A percentile compares a stretch with the other conserved stretches of the same genome.
These are phyloP conservation scores for Perca fluviatilis DNA, from an alignment of 2,113 vertebrate species.

Conservation along the genomic window DNA sequence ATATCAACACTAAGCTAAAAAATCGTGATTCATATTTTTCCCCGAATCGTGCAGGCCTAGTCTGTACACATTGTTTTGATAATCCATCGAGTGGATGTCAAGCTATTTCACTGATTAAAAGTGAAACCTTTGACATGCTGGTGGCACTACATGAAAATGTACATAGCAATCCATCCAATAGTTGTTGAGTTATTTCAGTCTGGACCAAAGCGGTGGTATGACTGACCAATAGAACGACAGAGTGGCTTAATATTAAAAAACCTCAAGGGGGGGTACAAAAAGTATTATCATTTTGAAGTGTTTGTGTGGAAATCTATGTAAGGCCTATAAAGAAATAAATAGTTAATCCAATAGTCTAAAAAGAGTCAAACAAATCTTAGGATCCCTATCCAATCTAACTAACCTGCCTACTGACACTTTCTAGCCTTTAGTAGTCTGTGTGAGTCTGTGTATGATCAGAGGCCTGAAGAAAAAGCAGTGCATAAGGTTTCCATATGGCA, in stretches of 20 bases:
- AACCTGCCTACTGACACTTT: not conserved
- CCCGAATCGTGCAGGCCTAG: too few species aligned
- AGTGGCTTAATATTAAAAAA: not conserved
- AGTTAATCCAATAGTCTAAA: not conserved
- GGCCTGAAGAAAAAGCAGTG: slow-evolving; percentile 3
- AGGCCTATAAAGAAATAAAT: not conserved
- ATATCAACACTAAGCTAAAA: too few species aligned
- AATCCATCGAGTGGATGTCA: not conserved
- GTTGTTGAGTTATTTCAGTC: not conserved
- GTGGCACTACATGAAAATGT: not conserved
- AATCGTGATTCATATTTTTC: too few species aligned
- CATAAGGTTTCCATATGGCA: not conserved
- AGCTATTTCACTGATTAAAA: not conserved
- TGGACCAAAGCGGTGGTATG: not conserved
- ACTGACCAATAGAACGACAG: not conserved
- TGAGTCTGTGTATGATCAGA: not conserved
- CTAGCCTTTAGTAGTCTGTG: not conserved
- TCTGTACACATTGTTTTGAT: not conserved
- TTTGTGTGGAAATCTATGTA: not conserved
- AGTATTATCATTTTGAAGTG: not conserved
- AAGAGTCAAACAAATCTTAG: not conserved
- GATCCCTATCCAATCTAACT: not conserved
- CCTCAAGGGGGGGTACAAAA: not conserved
- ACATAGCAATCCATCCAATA: not conserved
- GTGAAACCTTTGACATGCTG: not conserved